Evolutionary conservation across 37 sponge, comb jelly and placozoan genomes (phyloP), one percentile per base, ranked within the genome.

Genomic region (Bolinopsis microptera): DNA sequence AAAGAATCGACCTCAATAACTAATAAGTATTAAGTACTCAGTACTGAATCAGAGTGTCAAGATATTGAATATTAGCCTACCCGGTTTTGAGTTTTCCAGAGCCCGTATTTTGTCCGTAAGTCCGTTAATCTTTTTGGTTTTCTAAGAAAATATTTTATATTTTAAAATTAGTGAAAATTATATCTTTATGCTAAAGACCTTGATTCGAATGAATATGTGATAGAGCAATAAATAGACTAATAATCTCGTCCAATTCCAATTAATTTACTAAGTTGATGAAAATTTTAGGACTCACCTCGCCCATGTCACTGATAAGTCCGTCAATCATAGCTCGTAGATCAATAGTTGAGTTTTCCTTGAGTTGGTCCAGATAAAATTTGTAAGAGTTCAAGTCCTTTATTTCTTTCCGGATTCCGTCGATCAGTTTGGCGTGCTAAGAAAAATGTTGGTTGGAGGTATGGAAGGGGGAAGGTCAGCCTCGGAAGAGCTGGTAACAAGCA

Each of bases 71-170:
- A n/a, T n/a, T n/a, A 82, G 31, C 30, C 39, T 86, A 86, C 90
- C 90, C 90, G 90, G 90, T 86, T 86, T 86, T 36, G 90, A 38
- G 90, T 27, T 41, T 86, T 86, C 90, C 90, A 86, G 3, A 39
- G 41, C 61, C 90, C 24, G 34, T 16, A 86, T 34, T 38, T 86
- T 86, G 32, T 86, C 90, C 90, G 41, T 24, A 36, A 86, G 90
- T 34, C n/a, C 22, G 61, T 86, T 86, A 38, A 86, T 86, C 90
- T 86, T 39, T 86, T 86, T 86, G 30, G 90, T 86, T 86, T 86
- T 86, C 90, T 86, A 48, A 39, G 39, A 18, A 40, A 30, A 86
- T 48, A 48, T 13, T 48, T 18, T 48, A 48, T 48, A 48, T 48
- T 18, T 48, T 18, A 13, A 18, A 13, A 48, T 48, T 48, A 48